Conservation (phyloP, 2,888 invertebrate genomes). For the Meteorus colon region DNA sequence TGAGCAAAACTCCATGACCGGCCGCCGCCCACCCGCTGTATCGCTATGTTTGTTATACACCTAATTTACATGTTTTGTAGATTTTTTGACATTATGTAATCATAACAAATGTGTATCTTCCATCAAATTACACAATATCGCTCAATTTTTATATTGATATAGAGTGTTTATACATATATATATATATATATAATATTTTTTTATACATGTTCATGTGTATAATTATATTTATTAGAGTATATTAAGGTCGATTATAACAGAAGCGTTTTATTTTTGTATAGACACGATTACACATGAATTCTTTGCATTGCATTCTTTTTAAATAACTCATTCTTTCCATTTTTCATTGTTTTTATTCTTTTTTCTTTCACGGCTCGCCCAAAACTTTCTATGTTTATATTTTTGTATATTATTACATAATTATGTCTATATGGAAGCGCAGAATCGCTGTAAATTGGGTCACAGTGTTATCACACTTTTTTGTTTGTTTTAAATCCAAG, state of each 20-base stretch:
- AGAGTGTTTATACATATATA: constrained; percentile 46
- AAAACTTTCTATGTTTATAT: constrained; percentile 35
- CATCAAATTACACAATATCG: constrained; percentile 49
- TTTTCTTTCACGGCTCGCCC: not conserved
- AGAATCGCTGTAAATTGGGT: constrained; percentile 32
- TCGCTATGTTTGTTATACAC: not conserved
- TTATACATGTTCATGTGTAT: constrained; percentile 40
- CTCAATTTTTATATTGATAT: constrained; percentile 21
- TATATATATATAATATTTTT: constrained; percentile 48
- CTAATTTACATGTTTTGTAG: not conserved
- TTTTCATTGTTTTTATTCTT: not conserved
- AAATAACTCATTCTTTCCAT: not conserved
- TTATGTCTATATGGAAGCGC: constrained; percentile 42
- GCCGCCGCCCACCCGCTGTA: constrained; percentile 36
- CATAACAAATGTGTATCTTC: constrained; percentile 47
- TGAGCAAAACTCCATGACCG: constrained; percentile 31
- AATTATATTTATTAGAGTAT: constrained; percentile 28
- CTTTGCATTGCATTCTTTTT: not conserved
- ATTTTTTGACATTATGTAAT: not conserved
- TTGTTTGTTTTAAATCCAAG: constrained; percentile 31
- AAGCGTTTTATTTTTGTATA: constrained; percentile 31
- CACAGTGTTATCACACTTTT: constrained; percentile 37
- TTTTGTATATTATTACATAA: constrained; percentile 34
- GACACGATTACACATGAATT: constrained; percentile 11
- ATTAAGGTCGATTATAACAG: constrained; percentile 32